Base-by-base conservation (phyloP, 2,888 invertebrate genomes). In the Pedicia rivosa region DNA sequence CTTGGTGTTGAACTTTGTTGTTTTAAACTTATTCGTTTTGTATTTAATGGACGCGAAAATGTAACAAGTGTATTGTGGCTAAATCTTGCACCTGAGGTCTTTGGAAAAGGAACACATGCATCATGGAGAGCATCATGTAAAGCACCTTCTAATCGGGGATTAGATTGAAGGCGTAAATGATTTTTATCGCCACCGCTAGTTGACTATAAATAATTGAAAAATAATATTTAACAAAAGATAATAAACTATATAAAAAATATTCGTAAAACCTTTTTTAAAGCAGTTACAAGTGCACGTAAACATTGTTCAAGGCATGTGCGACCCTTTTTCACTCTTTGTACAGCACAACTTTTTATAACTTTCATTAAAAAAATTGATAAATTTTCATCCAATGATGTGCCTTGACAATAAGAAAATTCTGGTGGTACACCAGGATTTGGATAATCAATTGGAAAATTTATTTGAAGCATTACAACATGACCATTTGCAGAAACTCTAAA, bases 1-100 rank as follows among this genome's bases (percentile, higher is more conserved):
- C 83, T 64, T 0, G 88, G 88, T 0, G 88, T 88, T 0, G 78
- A 71, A 8, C 75, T 72, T 53, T 82, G 82, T 14, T 75, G 71
- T 46, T 78, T 75, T 35, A 76, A 59, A 0, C 79, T 78, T 14
- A 80, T 53, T 38, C 80, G 65, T 47, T 80, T 68, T 0, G 73
- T 68, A 47, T 73, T 71, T 37, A 78, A 66, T 1, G 80, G 77
- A 35, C 86, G 70, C 35, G 80, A 79, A 61, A 94, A 94, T 45
- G 83, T 83, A 1, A 90, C 88, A 39, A 95, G 61, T 38, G 76
- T 72, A 50, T 86, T 86, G 17, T 82, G 81, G 59, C 86, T 88
- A 67, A 94, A 95, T 49, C 82, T 78, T 0, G 90, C 92, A 2
- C 92, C 92, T 8, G 88, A 90, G 0, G 92, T 94, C 37, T 88